Evolutionary conservation across 2,113 vertebrate genomes (phyloP), one percentile per base, ranked within the genome.

Genomic region (Gallinago paraguaiae): DNA sequence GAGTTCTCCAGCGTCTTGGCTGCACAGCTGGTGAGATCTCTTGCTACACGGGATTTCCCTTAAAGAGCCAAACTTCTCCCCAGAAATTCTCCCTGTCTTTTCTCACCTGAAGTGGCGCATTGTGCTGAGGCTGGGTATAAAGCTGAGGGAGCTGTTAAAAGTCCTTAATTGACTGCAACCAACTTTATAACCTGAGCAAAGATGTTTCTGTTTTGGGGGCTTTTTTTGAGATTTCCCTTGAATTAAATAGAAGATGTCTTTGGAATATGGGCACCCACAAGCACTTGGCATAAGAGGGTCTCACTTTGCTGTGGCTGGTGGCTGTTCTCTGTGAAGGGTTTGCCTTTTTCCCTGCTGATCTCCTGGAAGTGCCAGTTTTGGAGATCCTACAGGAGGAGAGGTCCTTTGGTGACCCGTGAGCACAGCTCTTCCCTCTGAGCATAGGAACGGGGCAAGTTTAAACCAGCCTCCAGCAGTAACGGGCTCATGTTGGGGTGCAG

Each of bases 1-100:
- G 99, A 99, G 95, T 99, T 99, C 97, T 99, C 99, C 67, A 99
- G 99, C 4, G 99, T 99, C 37, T 96, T 99, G 70, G 98, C 99
- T 24, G 99, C 99, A 2, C 99, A 99, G 95, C 98, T 99, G 99
- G 99, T 99, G 96, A 98, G 97, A 23, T 51, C 51, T 91, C 65
- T n/a, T 90, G 35, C 65, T 28, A 7, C 43, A 7, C 3, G 28
- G n/a, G 13, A 0, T 10, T n/a, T 37, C 37, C 59, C 65, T 14
- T 14, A 18, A 11, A 4, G 13, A 35, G 22, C 37, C 37, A 39
- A 5, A 35, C 22, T 24, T 31, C 56, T 69, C 45, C 87, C 46
- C 20, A 9, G 35, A 13, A 22, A 7, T 5, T 23, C 56, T 22
- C 46, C 51, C 15, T 28, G 51, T 25, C 3, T 51, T 51, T 27